Evolutionary conservation across 2,888 invertebrate genomes (phyloP), one percentile per base, ranked within the genome.

Genomic region (Cheilosia scutellata): DNA sequence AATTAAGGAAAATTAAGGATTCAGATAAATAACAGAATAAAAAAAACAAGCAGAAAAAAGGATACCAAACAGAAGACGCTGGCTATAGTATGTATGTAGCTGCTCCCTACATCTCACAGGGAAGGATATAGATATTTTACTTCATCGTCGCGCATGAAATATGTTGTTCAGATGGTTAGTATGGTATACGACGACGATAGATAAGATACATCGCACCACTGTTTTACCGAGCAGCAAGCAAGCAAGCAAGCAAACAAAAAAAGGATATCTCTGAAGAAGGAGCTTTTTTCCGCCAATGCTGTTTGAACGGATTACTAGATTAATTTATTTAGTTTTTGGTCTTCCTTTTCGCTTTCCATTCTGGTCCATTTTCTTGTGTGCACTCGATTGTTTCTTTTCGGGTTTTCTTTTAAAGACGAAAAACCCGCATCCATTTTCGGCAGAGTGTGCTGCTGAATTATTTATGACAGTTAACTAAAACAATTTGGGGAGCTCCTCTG

Each of bases 81-180:
- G 47, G 47, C 66, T 58, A 16, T 31, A 42, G 72, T 68, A 66
- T 25, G 44, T 27, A 65, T 33, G 20, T 47, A 47, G n/a, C 44
- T 33, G 33, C 49, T 65, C 13, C 13, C 31, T 51, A 77, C 70
- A n/a, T 70, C 63, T 75, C 58, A 47, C 71, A 49, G 71, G 66
- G 79, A 84, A 84, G 79, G 84, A 84, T 75, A 79, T 70, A 71
- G 70, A 84, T 76, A 84, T 84, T 83, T 80, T 60, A 76, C 71
- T 84, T 84, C 65, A 80, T 71, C 75, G 84, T 75, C 75, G 84
- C 79, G 80, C 84, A 84, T 76, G 84, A 84, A 80, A 84, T 79
- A 84, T 84, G 80, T 75, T 80, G 7, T 71, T 84, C 58, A 66
- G 75, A 80, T 84, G 84, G 80, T 80, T 79, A 53, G 84, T 80